Base-by-base conservation (phyloP, 2,797 vertebrate species). In the Chloroceryle amazona region DNA sequence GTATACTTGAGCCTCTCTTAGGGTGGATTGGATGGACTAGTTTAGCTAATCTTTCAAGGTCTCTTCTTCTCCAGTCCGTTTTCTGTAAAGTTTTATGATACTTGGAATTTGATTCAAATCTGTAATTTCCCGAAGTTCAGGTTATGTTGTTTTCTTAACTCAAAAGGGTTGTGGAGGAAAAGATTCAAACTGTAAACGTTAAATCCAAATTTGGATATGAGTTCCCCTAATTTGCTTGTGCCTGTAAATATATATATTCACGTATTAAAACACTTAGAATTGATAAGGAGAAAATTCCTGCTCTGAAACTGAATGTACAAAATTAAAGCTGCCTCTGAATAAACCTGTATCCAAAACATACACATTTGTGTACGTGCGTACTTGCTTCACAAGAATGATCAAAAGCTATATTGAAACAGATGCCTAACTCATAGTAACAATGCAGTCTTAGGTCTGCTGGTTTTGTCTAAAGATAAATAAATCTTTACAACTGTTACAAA, bases 391-490 rank as follows among this genome's bases (percentile, higher is more conserved):
- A 80, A 23, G 62, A 52, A 41, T 66, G 42, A 31, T 74, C 83
- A 28, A 55, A 86, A 46, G 33, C 46, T 51, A 6, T 33, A 9
- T 90, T 41, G n/a, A 73, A 81, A 37, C 16, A 76, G 65, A 37
- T 26, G 13, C 21, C 39, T 55, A 58, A 62, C 31, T 86, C 47
- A 9, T 8, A 51, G 60, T n/a, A 89, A 21, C 31, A 44, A 22
- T n/a, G 9, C 17, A 81, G 18, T 62, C 76, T 91, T 58, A 37
- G 28, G 9, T 71, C 39, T 71, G n/a, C n/a, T 63, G 6, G 0
- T 88, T 86, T 93, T 57, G 18, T 83, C 83, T 81, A 44, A 86
- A 71, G 65, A 35, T 26, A 62, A 61, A 22, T 33, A 51, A 49
- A 29, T 26, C 42, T 82, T 71, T 63, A 1, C 44, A 73, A 46